A percentile compares a stretch with the other conserved stretches of the same genome.
Evolutionary conservation across 2,797 vertebrate species (phyloP).

Genomic region (Cygnus olor): DNA sequence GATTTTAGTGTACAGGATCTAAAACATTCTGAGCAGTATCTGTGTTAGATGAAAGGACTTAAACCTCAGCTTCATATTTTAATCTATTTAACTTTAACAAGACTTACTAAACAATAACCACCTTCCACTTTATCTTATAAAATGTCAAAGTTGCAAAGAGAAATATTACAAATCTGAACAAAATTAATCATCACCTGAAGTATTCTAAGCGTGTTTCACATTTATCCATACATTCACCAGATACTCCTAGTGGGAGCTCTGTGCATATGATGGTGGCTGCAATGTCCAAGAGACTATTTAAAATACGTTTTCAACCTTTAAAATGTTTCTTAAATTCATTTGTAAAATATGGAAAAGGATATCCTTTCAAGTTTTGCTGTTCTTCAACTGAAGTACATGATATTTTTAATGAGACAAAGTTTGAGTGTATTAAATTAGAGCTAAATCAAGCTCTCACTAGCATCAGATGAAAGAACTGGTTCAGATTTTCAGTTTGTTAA

Average conservation of each 20-base stretch:
- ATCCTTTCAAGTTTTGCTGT: background rate
- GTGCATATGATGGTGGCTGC: background rate
- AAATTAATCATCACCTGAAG: conserved; percentile 14
- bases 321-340: background rate
- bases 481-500: background rate
- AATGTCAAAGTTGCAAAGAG: conserved; percentile 12
- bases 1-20: background rate
- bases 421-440: background rate
- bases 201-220: background rate
- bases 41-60: background rate
- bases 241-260: background rate
- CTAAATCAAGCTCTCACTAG: background rate
- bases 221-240: background rate
- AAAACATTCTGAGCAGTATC: background rate
- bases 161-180: background rate
- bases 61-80: conserved; percentile 28
- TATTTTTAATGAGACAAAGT: background rate
- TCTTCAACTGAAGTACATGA: background rate
- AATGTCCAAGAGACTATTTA: background rate
- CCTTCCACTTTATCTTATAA: background rate
- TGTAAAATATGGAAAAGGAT: background rate
- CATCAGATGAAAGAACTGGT: background rate
- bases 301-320: background rate
- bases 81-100: conserved; percentile 54
- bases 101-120: conserved; percentile 15